A percentile compares a stretch with the other conserved stretches of the same genome.
Conservation (phyloP, 2,797 vertebrate genomes). For the Triplophysa yarkandensis region DNA sequence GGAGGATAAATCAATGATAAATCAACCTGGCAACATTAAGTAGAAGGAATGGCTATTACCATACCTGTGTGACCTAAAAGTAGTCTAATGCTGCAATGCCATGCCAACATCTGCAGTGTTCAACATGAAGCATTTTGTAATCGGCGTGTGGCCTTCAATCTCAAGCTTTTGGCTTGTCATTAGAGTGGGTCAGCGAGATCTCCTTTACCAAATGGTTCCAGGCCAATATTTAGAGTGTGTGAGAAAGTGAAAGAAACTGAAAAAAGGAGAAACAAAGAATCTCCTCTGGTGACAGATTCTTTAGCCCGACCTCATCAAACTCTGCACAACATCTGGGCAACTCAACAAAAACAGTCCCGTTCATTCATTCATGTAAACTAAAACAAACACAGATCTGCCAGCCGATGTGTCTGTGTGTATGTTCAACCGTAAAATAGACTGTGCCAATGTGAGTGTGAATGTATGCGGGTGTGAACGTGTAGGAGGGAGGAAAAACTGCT, state of each 20-base stretch:
- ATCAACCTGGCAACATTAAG: neutral
- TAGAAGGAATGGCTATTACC: neutral
- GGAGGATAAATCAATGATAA: neutral
- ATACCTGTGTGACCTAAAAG: too few species aligned
- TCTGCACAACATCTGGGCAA: constrained; percentile 37
- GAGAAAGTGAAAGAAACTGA: constrained; percentile 16
- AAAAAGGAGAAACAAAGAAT: constrained; percentile 10
- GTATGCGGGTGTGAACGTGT: constrained; percentile 7
- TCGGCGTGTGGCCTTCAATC: constrained; percentile 1
- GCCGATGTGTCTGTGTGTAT: constrained; percentile 26
- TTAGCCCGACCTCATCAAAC: constrained; percentile 32
- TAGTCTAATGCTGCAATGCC: neutral
- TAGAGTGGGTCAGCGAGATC: constrained; percentile 3
- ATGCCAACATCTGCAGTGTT: neutral
- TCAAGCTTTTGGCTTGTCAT: constrained; percentile 10
- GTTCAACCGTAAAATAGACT: constrained; percentile 7
- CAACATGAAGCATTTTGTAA: neutral
- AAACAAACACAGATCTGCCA: constrained; percentile 35
- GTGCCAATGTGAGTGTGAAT: constrained; percentile 27
- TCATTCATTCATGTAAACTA: constrained; percentile 45
- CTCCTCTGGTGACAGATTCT: constrained; percentile 35
- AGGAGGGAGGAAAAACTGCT: neutral
- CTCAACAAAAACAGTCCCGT: constrained; percentile 46
- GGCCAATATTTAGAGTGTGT: constrained; percentile 38
- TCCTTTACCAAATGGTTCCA: constrained; percentile 38